Conservation (phyloP, 2,113 vertebrate species). For the Oncorhynchus kisutch region DNA sequence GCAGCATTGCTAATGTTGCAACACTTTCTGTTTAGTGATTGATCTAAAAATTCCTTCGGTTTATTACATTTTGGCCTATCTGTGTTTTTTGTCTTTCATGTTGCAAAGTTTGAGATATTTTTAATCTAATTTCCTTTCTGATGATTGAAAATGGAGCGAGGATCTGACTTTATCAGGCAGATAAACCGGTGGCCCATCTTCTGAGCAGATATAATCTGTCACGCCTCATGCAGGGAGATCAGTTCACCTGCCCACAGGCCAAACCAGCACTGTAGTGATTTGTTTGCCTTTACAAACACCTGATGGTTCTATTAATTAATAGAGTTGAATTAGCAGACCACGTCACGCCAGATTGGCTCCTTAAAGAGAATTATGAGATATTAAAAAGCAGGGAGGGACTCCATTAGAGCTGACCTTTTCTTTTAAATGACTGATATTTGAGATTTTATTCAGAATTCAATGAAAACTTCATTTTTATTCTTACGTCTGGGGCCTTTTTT, state of each 20-base stretch:
- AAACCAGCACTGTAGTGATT: constrained; percentile 53
- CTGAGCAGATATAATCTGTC: constrained; percentile 78
- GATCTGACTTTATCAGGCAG: constrained; percentile 76
- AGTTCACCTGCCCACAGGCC: constrained; percentile 68
- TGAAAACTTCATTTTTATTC: constrained; percentile 72
- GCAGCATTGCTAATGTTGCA: too few species aligned
- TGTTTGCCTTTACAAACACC: constrained; percentile 77
- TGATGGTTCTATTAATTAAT: constrained; percentile 75
- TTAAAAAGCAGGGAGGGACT: constrained; percentile 71
- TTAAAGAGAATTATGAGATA: constrained; percentile 69
- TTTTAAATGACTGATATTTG: constrained; percentile 81
- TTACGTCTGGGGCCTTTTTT: constrained; percentile 62
- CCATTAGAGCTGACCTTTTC: constrained; percentile 80
- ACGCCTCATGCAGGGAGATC: constrained; percentile 56
- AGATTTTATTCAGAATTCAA: constrained; percentile 77
- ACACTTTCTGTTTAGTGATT: too few species aligned
- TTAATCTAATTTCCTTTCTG: constrained; percentile 76
- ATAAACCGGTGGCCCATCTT: constrained; percentile 71
- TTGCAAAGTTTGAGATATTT: constrained; percentile 36
- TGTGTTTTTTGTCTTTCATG: constrained; percentile 10
- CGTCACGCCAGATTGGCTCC: constrained; percentile 53
- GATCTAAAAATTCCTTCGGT: neutral
- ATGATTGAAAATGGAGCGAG: constrained; percentile 74
- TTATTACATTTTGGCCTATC: too few species aligned
- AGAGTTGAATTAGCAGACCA: constrained; percentile 65